phyloP scores from a whole-genome alignment of 2,113 vertebrate genomes.

The Physeter macrocephalus region DNA sequence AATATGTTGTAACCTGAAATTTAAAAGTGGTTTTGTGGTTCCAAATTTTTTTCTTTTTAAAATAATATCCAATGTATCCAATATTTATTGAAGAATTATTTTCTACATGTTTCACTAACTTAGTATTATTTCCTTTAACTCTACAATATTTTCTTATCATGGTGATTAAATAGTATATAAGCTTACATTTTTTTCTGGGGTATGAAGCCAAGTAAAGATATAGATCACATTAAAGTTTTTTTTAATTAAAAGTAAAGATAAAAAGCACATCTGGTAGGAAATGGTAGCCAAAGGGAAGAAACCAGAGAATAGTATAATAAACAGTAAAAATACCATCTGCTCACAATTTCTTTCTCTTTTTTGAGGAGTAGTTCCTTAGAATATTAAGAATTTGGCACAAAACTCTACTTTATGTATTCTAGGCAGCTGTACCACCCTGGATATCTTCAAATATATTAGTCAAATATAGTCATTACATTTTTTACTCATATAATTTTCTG shows the following conservation, averaged over 20 bases:
- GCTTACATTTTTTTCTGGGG: neutral
- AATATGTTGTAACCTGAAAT: neutral
- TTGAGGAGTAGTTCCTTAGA: neutral
- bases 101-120: neutral
- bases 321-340: constrained; percentile 40
- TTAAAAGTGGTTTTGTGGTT: neutral
- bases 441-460: neutral
- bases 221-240: neutral
- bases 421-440: neutral
- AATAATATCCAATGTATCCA: neutral
- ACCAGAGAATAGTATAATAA: constrained; percentile 17
- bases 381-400: neutral
- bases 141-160: neutral
- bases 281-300: constrained; percentile 35
- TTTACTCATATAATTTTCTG: neutral
- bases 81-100: neutral
- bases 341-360: neutral
- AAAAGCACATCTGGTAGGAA: constrained; percentile 41
- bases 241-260: constrained; percentile 47
- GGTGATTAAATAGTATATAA: neutral
- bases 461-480: neutral
- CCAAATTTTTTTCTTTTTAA: neutral
- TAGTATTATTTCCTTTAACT: neutral
- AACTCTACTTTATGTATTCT: neutral
- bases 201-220: neutral